Base-by-base conservation (phyloP, 2,888 invertebrate genomes). In the Eristalinus aeneus region DNA sequence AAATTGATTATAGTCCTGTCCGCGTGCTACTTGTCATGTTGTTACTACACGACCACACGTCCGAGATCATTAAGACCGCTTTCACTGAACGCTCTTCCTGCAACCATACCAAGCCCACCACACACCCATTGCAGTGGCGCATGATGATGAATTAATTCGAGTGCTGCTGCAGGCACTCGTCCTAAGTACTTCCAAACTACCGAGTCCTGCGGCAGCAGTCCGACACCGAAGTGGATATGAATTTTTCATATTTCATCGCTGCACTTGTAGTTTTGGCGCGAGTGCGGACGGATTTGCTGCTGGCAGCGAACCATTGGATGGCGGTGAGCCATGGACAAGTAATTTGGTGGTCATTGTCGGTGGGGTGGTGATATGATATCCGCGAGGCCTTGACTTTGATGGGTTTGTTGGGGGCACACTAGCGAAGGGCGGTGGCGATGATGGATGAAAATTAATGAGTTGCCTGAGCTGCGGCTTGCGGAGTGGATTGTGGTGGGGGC, bases 371-470 rank as follows among this genome's bases (percentile, higher is more conserved):
- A 34, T 20, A 11, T 63, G 58, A 39, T 56, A 76, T 61, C 77
- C 77, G 63, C 71, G 64, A 32, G 39, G 77, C 56, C 46, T 71
- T 77, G 77, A 69, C 63, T 77, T 71, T 77, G 64, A 77, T 56
- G 77, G 63, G 27, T 56, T 56, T 12, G 56, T 23, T 20, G 20
- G 46, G 9, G 54, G 46, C 16, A n/a, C n/a, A n/a, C n/a, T n/a
- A n/a, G n/a, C 34, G 16, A 31, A 22, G 39, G 60, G 0, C n/a
- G n/a, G 56, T 60, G 68, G 22, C 22, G 56, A 58, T 84, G 79
- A 84, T 75, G 74, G 79, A 84, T 84, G 79, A 54, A 69, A 84
- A 79, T 79, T 79, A 84, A 84, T 75, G 84, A 84, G 71, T 84
- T 84, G 84, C 61, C 61, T 32, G 23, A 56, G 36, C 34, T 68